Base-by-base conservation (phyloP, 1,140 invertebrate species). In the Trypoxylus dichotomus region DNA sequence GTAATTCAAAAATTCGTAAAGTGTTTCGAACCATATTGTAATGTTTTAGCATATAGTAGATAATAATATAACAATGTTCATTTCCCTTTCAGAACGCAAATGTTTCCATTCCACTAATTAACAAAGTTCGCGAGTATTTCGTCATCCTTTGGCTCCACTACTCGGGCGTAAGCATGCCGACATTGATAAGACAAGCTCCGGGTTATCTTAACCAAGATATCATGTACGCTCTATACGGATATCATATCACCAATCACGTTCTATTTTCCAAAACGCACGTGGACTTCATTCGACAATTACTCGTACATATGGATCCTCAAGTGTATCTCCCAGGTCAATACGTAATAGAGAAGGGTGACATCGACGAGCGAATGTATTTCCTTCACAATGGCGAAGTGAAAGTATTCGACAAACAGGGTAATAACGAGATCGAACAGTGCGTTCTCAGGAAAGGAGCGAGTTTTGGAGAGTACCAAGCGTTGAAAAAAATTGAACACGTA, bases 281-380 rank as follows among this genome's bases (percentile, higher is more conserved):
- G 15, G 86, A 87, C 72, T 87, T 88, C 74, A 83, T 85, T 63
- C 76, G 86, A 29, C 87, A 87, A 85, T 68, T 88, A 3, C 80
- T 81, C 2, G 85, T 86, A 83, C 86, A 86, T 86, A 79, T 88
- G 81, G 85, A 84, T 19, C 85, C 86, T 63, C 85, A 86, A 24
- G 85, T 88, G 1, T 88, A 86, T 79, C 86, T 87, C 29, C 86
- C 86, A 13, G 87, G 86, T 3, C 87, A 86, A 74, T 87, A 87
- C 42, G 86, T 88, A 11, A 86, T 87, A 6, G 85, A 88, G 60
- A 82, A 85, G 24, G 87, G 87, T 0, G 86, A 87, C 76, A 84
- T 85, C 1, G 86, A 88, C 19, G 43, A 13, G 13, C 10, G 85
- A 58, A 88, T 88, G 75, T 88, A 88, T 71, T 87, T 88, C 76